Evolutionary conservation across 2,113 vertebrate species (phyloP), one percentile per base, ranked within the genome.

Genomic region (Oenanthe oenanthe): DNA sequence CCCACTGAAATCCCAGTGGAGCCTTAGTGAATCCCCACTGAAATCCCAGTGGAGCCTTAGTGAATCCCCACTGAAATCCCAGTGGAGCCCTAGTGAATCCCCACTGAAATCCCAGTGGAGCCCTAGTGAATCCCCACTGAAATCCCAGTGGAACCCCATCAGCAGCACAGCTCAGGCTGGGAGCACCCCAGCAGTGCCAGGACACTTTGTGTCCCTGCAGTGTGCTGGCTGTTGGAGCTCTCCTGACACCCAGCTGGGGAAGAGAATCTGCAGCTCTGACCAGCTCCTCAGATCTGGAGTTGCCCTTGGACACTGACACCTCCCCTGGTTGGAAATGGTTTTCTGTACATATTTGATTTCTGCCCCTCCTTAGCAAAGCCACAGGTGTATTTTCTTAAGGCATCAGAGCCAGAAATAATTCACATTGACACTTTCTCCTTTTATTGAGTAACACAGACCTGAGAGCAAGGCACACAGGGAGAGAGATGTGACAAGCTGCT

Each of bases 41-140:
- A 10, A 22, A 17, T 4, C 4, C 42, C 42, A 45, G 16, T n/a
- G 12, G 1, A 38, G 8, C 8, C 5, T 12, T 17, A 28, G 25
- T 38, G 17, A 4, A 13, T 6, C 34, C 34, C 25, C 58, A 47
- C 18, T 47, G 45, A 5, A 10, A 28, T 3, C 3, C 13, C 20
- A 15, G 7, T 36, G 13, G 1, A 6, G 5, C 7, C 10, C 28
- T 19, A 29, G 12, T 16, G 5, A 4, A 11, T 5, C 7, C 10
- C 10, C 21, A n/a, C 10, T 47, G 11, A 4, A 3, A 6, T 12
- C 9, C 42, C 21, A 31, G 5, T n/a, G 15, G 1, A 9, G 6
- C 21, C 14, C 29, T 18, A 21, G 9, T 38, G 12, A 13, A 25
- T 14, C 5, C 6, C 9, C 45, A 48, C 2, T 28, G 17, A 5